phyloP scores from a whole-genome alignment of 2,113 vertebrate genomes.

The Corapipo altera region DNA sequence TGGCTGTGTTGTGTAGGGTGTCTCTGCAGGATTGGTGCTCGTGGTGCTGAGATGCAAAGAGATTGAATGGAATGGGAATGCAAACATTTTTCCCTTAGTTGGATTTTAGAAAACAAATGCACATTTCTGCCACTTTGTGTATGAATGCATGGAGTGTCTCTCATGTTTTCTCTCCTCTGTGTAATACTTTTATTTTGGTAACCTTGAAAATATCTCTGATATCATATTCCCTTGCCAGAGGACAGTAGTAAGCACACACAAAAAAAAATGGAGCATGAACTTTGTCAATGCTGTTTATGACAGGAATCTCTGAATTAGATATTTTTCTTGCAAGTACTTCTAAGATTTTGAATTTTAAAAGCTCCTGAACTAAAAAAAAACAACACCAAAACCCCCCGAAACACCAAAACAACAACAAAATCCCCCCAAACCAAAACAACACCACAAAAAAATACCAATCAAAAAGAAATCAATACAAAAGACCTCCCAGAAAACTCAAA shows the following conservation, averaged over 20 bases:
- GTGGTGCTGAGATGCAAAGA: neutral
- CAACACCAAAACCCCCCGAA: neutral
- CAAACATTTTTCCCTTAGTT: neutral
- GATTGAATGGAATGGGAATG: neutral
- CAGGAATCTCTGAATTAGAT: neutral
- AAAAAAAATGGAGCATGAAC: neutral
- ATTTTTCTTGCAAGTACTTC: neutral
- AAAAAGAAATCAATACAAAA: neutral
- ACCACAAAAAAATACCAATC: accelerated
- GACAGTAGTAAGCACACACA: neutral
- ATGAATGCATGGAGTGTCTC: neutral
- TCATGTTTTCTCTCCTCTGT: neutral
- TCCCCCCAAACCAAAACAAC: neutral
- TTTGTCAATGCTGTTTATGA: neutral
- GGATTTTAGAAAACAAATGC: neutral
- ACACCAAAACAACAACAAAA: neutral
- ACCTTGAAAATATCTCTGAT: conserved; percentile 1
- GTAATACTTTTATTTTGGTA: conserved; percentile 19
- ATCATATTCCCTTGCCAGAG: neutral
- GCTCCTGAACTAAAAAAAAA: neutral
- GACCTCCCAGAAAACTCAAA: neutral
- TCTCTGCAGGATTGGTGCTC: neutral
- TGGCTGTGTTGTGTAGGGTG: neutral
- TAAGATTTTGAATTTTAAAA: neutral
- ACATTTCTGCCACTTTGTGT: neutral